These are phyloP conservation scores for Paramisgurnus dabryanus DNA, from an alignment of 2,113 vertebrate species.

Conservation along the genomic window DNA sequence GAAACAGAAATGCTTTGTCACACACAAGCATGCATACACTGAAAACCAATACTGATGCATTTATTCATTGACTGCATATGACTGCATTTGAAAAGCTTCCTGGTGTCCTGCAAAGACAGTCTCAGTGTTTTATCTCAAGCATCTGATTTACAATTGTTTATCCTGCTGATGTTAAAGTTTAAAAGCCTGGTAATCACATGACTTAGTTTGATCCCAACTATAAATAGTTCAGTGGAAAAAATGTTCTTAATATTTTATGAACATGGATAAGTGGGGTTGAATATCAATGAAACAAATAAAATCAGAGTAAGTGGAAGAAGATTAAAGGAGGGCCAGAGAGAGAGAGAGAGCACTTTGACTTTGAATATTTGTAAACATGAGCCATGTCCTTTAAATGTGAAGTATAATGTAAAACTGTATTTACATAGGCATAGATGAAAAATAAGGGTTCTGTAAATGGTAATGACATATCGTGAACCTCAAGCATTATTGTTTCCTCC, in stretches of 20 bases:
- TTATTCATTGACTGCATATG: constrained; percentile 8
- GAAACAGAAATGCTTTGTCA: too few relatives aligned
- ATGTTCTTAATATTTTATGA: constrained; percentile 47
- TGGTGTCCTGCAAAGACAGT: constrained; percentile 8
- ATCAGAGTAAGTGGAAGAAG: constrained; percentile 18
- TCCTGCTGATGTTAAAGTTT: constrained; percentile 27
- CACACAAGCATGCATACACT: neutral
- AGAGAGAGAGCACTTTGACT: neutral
- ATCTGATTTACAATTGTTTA: constrained; percentile 30
- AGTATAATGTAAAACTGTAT: too few relatives aligned
- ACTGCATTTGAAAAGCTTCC: neutral
- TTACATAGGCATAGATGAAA: too few relatives aligned
- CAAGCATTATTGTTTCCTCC: too few relatives aligned
- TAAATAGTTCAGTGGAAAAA: constrained; percentile 42
- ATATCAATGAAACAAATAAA: constrained; percentile 40
- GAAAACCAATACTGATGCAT: neutral
- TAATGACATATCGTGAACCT: too few relatives aligned
- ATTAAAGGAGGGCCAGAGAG: constrained; percentile 9
- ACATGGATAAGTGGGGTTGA: constrained; percentile 32
- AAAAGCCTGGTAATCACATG: constrained; percentile 37
- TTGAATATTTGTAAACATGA: neutral
- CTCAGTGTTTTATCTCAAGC: neutral
- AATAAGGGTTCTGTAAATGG: too few relatives aligned
- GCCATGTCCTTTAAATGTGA: neutral
- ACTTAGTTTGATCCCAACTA: constrained; percentile 25